Evolutionary conservation across 2,113 vertebrate genomes (phyloP).

Genomic region (Centropus unirufus): DNA sequence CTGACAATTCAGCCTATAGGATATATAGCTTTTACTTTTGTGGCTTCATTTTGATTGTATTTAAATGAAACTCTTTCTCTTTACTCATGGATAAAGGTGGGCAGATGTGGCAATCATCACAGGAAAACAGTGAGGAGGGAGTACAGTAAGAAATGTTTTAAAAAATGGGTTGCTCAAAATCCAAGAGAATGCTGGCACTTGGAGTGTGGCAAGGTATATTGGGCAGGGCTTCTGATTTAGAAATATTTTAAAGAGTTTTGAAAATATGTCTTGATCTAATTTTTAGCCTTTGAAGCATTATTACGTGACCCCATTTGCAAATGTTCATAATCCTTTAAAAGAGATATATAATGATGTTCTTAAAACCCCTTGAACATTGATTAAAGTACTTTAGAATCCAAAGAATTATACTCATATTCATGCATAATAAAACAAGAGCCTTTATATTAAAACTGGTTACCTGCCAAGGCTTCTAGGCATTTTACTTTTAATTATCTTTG

Average conservation of each 20-base stretch:
- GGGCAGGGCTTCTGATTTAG: not conserved
- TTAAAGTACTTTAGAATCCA: slow-evolving; percentile 20
- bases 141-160: not conserved
- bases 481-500: not conserved
- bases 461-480: not conserved
- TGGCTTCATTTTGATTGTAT: not conserved
- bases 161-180: not conserved
- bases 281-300: slow-evolving; percentile 7
- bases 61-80: not conserved
- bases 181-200: not conserved
- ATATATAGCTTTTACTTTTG: not conserved
- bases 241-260: not conserved
- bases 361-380: slow-evolving; percentile 20
- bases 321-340: slow-evolving; percentile 6
- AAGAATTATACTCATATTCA: not conserved
- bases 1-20: not conserved
- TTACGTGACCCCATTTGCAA: not conserved
- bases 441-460: not conserved
- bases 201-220: not conserved
- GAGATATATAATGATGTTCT: not conserved
- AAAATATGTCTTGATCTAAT: not conserved
- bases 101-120: not conserved
- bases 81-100: not conserved
- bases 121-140: not conserved
- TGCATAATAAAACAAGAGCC: not conserved